Base-by-base conservation (phyloP, 2,797 vertebrate genomes). In the Neomorphus geoffroyi region DNA sequence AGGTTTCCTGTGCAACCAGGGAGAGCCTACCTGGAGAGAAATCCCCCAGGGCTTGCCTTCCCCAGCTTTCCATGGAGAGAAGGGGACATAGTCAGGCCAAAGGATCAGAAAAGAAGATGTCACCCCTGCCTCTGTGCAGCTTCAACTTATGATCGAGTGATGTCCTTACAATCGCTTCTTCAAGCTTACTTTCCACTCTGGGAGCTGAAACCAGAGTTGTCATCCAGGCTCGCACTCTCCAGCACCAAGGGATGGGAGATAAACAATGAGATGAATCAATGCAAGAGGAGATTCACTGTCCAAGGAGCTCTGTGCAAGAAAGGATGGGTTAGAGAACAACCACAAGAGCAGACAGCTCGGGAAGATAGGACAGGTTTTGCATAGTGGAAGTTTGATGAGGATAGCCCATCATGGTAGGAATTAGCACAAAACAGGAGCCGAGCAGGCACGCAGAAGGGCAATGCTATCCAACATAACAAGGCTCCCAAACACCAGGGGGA, bases 291-390 rank as follows among this genome's bases (percentile, higher is more conserved):
- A 5, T 23, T 30, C 4, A 0, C 45, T 13, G 0, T 10, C 54
- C 19, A 1, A 37, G 54, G 39, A 53, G 12, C 30, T 72, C 45
- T 2, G 0, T 11, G 14, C 23, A 6, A 46, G 33, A 56, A 64
- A 32, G 0, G 1, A 18, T 1, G 24, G 35, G 7, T 11, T 4
- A 6, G 41, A 43, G 46, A 72, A 5, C 0, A 0, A 85, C 33
- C 1, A 0, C 4, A 22, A 18, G 37, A 18, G 32, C 19, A 4
- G 45, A 30, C 62, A 22, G 39, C 37, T 30, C 3, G 1, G 32
- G 66, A 14, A 41, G 28, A 18, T 14, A 7, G 22, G 7, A 9
- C 0, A 1, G 18, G 10, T n/a, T 88, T 88, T 60, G 11, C 28
- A 56, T 26, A 19, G 5, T 8, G 46, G 17, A 24, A 11, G 45